Percentiles rank a stretch among this genome's conserved stretches.
Conservation (phyloP, 2,113 vertebrate genomes). For the Acanthochromis polyacanthus region DNA sequence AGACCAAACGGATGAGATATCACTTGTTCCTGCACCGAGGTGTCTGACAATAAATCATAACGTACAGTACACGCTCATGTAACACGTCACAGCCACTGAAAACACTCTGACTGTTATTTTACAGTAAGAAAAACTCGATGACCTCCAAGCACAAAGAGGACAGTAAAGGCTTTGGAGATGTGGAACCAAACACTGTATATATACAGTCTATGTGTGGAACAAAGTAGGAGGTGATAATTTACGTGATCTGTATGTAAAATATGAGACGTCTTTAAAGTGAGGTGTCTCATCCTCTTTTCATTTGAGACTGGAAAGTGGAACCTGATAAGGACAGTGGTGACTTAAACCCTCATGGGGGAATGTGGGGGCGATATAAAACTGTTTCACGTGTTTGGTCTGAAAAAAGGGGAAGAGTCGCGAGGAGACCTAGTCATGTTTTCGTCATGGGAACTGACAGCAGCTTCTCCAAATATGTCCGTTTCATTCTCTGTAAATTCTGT, state of each 20-base stretch:
- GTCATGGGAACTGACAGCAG: conserved; percentile 39
- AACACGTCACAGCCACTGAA: not conserved
- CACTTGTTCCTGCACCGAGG: conserved; percentile 23
- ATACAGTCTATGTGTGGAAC: not conserved
- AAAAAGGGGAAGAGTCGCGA: conserved; percentile 40
- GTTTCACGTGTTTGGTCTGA: conserved; percentile 1
- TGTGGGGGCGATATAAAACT: conserved; percentile 47
- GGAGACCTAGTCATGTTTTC: conserved; percentile 28
- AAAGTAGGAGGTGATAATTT: conserved; percentile 21
- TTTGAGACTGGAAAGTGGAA: conserved; percentile 71
- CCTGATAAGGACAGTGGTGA: conserved; percentile 73
- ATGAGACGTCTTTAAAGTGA: conserved; percentile 34
- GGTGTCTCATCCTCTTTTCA: conserved; percentile 36
- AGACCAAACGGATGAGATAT: conserved; percentile 41
- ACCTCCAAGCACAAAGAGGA: accelerated
- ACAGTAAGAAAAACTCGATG: not conserved
- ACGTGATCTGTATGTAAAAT: conserved; percentile 52
- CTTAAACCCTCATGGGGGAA: conserved; percentile 40
- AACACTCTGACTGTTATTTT: not conserved
- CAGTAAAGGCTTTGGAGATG: not conserved
- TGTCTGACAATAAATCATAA: conserved; percentile 7
- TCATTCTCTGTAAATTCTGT: not conserved
- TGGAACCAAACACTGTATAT: not conserved
- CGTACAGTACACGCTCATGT: not conserved
- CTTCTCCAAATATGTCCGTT: conserved; percentile 43